A percentile compares a stretch with the other conserved stretches of the same genome.
Conservation (phyloP, 2,888 invertebrate genomes). For the Aradus depressus region DNA sequence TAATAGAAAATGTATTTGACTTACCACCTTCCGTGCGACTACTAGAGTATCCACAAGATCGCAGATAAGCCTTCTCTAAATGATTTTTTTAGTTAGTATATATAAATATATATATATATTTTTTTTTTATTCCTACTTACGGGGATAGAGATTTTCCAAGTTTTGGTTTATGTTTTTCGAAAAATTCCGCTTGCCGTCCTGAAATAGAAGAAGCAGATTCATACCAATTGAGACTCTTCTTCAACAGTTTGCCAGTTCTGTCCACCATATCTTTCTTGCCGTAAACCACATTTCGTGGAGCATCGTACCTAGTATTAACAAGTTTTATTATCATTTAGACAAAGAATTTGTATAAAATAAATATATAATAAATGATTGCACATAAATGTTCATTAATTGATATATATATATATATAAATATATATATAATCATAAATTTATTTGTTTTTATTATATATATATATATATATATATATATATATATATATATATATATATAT, state of each 20-base stretch:
- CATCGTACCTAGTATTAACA: conserved; percentile 29
- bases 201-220: conserved; percentile 27
- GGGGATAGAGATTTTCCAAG: conserved; percentile 19
- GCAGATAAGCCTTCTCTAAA: neutral
- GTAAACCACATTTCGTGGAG: conserved; percentile 26
- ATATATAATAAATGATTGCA: too few relatives aligned
- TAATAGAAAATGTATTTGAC: too few relatives aligned
- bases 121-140: conserved; percentile 1
- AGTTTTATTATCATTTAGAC: neutral
- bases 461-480: too few relatives aligned
- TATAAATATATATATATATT: neutral
- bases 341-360: conserved; percentile 2
- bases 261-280: conserved; percentile 22
- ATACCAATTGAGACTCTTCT: conserved; percentile 27
- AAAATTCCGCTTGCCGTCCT: conserved; percentile 13
- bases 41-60: too few relatives aligned
- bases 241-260: neutral
- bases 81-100: neutral
- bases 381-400: too few relatives aligned
- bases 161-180: neutral
- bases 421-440: too few relatives aligned
- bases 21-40: too few relatives aligned
- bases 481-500: too few relatives aligned
- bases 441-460: too few relatives aligned
- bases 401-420: too few relatives aligned